Evolutionary conservation across 2,888 invertebrate genomes (phyloP).

Genomic region (Lepidocyrtinus sp.): DNA sequence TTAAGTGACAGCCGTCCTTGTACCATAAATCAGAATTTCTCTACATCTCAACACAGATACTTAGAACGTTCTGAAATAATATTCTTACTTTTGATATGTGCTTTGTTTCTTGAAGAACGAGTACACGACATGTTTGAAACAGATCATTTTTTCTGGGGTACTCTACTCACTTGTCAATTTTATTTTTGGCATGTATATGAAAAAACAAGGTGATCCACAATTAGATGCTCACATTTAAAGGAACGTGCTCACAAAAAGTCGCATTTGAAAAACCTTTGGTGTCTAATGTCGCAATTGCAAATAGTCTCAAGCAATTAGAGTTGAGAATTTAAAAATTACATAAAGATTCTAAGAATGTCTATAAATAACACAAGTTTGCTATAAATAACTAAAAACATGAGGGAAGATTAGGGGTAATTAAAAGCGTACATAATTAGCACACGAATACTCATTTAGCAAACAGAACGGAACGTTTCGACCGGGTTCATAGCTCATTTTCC

Average conservation of each 20-base stretch:
- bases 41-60: too few relatives aligned
- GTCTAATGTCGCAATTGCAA: too few relatives aligned
- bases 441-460: too few relatives aligned
- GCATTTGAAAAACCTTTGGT: too few relatives aligned
- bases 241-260: too few relatives aligned
- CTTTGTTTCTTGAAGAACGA: not conserved
- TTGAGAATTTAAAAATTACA: too few relatives aligned
- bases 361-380: not conserved
- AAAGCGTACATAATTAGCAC: not conserved
- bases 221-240: too few relatives aligned
- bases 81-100: too few relatives aligned
- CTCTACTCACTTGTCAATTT: not conserved
- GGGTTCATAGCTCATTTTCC: not conserved
- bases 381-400: not conserved
- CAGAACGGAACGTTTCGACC: not conserved
- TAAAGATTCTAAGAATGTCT: too few relatives aligned
- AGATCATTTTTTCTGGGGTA: not conserved
- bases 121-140: not conserved
- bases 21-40: not conserved
- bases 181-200: not conserved
- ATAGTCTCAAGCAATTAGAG: too few relatives aligned
- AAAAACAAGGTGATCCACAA: too few relatives aligned
- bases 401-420: not conserved
- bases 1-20: not conserved
- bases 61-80: too few relatives aligned